phyloP scores from a whole-genome alignment of 2,797 vertebrate genomes.

The Arctocebus calabarensis region DNA sequence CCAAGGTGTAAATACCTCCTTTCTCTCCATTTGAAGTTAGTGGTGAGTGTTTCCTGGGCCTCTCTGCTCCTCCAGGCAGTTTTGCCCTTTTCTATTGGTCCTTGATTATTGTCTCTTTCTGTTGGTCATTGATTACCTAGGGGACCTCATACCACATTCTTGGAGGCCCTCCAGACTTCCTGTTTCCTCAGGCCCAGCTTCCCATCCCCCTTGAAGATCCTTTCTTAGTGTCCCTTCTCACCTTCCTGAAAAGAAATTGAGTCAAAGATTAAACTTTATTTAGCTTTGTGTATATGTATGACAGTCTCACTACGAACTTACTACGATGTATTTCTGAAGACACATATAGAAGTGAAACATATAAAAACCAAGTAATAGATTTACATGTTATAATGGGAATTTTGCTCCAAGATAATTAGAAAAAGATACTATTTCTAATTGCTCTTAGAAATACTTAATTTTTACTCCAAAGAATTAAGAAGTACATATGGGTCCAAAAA shows the following conservation, averaged over 20 bases:
- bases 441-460: background rate
- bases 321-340: background rate
- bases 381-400: background rate
- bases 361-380: background rate
- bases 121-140: too few relatives aligned
- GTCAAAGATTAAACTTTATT: conserved; percentile 8
- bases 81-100: too few relatives aligned
- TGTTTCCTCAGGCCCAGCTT: too few relatives aligned
- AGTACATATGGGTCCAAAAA: background rate
- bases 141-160: too few relatives aligned
- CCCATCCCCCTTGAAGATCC: too few relatives aligned
- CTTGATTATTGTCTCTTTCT: too few relatives aligned
- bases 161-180: too few relatives aligned
- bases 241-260: background rate
- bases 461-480: background rate
- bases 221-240: background rate
- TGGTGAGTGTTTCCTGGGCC: too few relatives aligned
- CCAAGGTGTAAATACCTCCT: too few relatives aligned
- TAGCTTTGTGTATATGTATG: background rate
- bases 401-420: background rate
- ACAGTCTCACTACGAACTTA: background rate
- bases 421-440: background rate
- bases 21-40: too few relatives aligned
- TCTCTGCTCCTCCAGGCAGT: too few relatives aligned
- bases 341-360: background rate